Conservation (phyloP, 2,797 vertebrate species). For the Sparus aurata region DNA sequence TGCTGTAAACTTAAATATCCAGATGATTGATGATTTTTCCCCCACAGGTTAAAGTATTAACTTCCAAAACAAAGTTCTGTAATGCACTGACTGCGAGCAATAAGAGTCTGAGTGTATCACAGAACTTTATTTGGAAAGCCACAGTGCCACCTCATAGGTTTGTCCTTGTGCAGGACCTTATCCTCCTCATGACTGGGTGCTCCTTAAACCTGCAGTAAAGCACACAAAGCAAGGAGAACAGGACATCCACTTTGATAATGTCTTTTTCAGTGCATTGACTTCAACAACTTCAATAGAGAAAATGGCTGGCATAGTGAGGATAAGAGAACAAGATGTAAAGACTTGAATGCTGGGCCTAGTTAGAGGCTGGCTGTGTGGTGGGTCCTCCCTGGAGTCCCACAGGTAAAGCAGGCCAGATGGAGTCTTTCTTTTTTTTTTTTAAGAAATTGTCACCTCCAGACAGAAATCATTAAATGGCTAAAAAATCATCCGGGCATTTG, state of each 20-base stretch:
- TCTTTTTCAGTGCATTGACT: slow-evolving; percentile 7
- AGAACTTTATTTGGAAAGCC: slow-evolving; percentile 93
- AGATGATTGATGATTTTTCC: slow-evolving; percentile 68
- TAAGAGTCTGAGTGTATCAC: slow-evolving; percentile 90
- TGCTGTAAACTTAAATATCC: slow-evolving; percentile 57
- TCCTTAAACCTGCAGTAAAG: slow-evolving; percentile 73
- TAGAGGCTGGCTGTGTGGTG: slow-evolving; percentile 45
- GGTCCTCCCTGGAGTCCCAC: slow-evolving; percentile 46
- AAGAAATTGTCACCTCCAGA: slow-evolving; percentile 30
- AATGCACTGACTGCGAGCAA: slow-evolving; percentile 91
- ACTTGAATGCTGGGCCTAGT: slow-evolving; percentile 52
- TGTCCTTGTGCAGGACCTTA: slow-evolving; percentile 76
- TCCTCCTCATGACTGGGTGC: slow-evolving; percentile 66
- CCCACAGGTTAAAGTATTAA: slow-evolving; percentile 78
- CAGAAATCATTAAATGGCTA: slow-evolving; percentile 38
- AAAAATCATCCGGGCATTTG: slow-evolving; percentile 30
- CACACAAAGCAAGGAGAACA: slow-evolving; percentile 63
- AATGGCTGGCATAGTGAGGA: slow-evolving; percentile 4
- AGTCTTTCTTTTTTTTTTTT: slow-evolving; percentile 39
- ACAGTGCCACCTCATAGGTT: slow-evolving; percentile 82
- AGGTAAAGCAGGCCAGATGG: slow-evolving; percentile 65
- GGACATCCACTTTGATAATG: slow-evolving; percentile 50
- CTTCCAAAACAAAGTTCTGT: slow-evolving; percentile 93
- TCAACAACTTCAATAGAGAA: background rate
- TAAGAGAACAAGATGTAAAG: slow-evolving; percentile 12